A percentile compares a stretch with the other conserved stretches of the same genome.
phyloP scores from a whole-genome alignment of 2,797 vertebrate species.

The Limosa lapponica region DNA sequence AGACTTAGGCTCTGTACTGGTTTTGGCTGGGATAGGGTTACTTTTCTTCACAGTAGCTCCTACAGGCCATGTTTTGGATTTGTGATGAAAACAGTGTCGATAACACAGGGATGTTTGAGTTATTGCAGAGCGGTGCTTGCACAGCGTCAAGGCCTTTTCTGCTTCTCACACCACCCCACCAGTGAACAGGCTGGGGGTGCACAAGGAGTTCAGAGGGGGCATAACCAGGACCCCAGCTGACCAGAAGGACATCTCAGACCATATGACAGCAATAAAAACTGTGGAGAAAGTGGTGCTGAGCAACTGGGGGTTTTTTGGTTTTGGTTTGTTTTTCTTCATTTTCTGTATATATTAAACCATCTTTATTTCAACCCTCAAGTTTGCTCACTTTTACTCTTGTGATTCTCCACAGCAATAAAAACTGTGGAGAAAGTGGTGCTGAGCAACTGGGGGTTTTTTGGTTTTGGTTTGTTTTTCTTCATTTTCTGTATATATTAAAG shows the following conservation, averaged over 20 bases:
- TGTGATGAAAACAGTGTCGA: background rate
- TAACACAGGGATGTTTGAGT: background rate
- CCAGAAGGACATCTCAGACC: background rate
- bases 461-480: background rate
- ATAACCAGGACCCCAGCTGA: background rate
- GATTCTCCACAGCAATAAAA: background rate
- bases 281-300: background rate
- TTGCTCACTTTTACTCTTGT: background rate
- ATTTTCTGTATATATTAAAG: background rate
- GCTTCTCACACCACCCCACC: background rate
- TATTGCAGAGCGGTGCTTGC: background rate
- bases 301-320: rapidly evolving
- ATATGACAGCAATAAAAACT: background rate
- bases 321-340: background rate
- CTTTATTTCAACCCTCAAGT: background rate
- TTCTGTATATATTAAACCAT: background rate
- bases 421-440: background rate
- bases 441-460: rapidly evolving
- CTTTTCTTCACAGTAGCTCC: background rate
- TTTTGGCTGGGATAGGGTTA: background rate
- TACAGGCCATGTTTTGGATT: background rate
- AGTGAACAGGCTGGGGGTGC: background rate
- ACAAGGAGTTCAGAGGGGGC: background rate
- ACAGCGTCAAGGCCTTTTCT: background rate
- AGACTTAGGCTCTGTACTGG: background rate